Evolutionary conservation across 2,797 vertebrate species (phyloP), one percentile per base, ranked within the genome.

Genomic region (Gymnothorax javanicus): DNA sequence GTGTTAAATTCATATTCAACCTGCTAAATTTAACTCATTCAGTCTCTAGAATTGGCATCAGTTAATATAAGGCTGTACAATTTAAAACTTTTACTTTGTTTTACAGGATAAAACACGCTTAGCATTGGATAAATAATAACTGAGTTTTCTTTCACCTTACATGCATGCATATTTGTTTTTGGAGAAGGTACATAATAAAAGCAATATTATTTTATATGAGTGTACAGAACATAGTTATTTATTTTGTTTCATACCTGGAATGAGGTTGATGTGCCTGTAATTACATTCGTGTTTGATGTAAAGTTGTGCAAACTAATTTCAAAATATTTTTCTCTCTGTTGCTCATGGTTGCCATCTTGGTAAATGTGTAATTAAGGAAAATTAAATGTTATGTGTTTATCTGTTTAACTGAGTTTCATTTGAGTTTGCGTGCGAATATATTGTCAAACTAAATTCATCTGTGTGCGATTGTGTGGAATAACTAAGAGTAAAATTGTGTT

Each of bases 21-120:
- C 64, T 97, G 91, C 95, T 86, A 96, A 95, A 92, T 91, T 89
- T 25, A 95, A 96, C 86, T 91, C 93, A 0, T 93, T 94, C 86
- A 96, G 96, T 57, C 94, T 96, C 90, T 96, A 94, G 88, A 56
- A 12, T 83, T 15, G 33, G 56, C 52, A 4, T 57, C 60, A 81
- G 17, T 13, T 25, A 73, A 57, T 58, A 2, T 27, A 52, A 27
- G 27, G 69, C 25, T 11, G 33, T 43, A 33, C 69, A 27, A 73
- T 11, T 13, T 73, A 33, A 69, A 69, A 69, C 67, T 69, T 11
- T 23, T 71, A 13, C 12, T 27, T 73, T 7, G 4, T 5, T 64
- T 60, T 25, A 50, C 79, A 11, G 79, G 15, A 20, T 52, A 43
- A 52, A 71, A 23, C 15, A 75, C 59, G 62, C 33, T 69, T 15